Conservation (phyloP, 2,113 vertebrate species). For the Prinia subflava region DNA sequence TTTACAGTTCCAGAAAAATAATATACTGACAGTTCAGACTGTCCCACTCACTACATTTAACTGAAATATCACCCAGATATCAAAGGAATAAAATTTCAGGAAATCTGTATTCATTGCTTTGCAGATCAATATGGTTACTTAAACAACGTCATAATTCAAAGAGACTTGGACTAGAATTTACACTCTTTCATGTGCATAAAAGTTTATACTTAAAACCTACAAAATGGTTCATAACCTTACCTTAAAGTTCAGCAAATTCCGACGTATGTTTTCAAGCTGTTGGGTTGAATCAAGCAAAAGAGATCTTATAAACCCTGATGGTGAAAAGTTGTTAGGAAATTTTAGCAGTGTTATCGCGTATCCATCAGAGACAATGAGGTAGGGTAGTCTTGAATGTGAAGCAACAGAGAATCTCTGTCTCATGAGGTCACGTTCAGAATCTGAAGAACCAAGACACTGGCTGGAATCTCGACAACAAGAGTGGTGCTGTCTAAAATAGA, state of each 20-base stretch:
- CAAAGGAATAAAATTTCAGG: neutral
- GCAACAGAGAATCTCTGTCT: slow-evolving; percentile 91
- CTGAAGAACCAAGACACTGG: slow-evolving; percentile 79
- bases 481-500: slow-evolving; percentile 74
- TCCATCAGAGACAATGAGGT: slow-evolving; percentile 91
- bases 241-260: slow-evolving; percentile 67
- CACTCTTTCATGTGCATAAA: neutral
- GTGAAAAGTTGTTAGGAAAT: slow-evolving; percentile 70
- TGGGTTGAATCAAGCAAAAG: slow-evolving; percentile 79
- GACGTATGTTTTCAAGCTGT: slow-evolving; percentile 77
- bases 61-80: neutral
- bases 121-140: neutral
- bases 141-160: neutral
- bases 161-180: rapidly evolving
- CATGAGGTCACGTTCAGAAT: slow-evolving; percentile 80
- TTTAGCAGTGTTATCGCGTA: slow-evolving; percentile 89
- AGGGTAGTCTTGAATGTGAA: slow-evolving; percentile 84
- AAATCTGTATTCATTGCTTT: neutral
- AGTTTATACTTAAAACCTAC: neutral
- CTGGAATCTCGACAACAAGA: slow-evolving; percentile 68
- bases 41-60: neutral
- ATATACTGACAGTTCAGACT: neutral
- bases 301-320: slow-evolving; percentile 74
- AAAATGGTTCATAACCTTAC: slow-evolving; percentile 58
- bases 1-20: neutral